These are phyloP conservation scores for Limenitis camilla DNA, from an alignment of 2,888 invertebrate genomes.

Conservation along the genomic window DNA sequence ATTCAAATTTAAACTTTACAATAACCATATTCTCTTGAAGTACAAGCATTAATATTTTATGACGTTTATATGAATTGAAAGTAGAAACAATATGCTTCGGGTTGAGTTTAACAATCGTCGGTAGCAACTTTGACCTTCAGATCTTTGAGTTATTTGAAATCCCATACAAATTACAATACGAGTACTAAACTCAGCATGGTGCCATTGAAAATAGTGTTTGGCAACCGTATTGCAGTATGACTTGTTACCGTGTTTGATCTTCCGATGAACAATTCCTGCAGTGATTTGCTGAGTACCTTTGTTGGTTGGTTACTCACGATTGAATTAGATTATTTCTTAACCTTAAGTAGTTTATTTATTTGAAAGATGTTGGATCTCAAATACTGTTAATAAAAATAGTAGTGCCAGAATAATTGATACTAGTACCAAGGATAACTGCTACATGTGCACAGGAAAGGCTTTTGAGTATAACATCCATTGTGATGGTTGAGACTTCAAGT, in stretches of 20 bases:
- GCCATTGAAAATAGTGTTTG: conserved; percentile 16
- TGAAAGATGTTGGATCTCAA: no score
- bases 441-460: no score
- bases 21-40: no score
- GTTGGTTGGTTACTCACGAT: conserved; percentile 3
- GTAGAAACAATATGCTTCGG: not conserved
- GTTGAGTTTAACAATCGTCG: not conserved
- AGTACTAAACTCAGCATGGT: conserved; percentile 16
- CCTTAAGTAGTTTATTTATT: no score
- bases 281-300: conserved; percentile 11
- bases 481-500: no score
- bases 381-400: no score
- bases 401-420: no score
- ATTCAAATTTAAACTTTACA: no score
- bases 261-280: conserved; percentile 12
- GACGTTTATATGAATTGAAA: not conserved
- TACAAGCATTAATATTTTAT: no score
- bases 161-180: conserved; percentile 15
- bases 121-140: conserved; percentile 14
- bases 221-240: conserved; percentile 13
- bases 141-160: conserved; percentile 16
- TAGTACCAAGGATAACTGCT: no score
- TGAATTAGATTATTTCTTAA: not conserved
- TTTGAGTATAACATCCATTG: no score
- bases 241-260: conserved; percentile 15